Conservation (phyloP, 2,888 invertebrate genomes). For the Agrochola litura region DNA sequence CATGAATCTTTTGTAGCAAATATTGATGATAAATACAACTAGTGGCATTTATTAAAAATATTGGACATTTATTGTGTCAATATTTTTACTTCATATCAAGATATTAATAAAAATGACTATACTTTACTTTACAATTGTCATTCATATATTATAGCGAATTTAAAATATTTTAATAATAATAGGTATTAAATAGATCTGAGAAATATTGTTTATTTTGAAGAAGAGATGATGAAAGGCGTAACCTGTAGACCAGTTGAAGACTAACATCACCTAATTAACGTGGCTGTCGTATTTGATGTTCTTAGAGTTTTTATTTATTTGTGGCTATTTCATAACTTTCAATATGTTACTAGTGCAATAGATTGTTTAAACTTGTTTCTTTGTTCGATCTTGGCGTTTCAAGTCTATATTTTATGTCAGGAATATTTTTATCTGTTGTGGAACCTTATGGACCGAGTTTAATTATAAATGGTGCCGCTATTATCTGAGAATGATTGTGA, state of each 20-base stretch:
- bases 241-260: slow-evolving; percentile 36
- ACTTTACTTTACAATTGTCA: not conserved
- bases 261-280: slow-evolving; percentile 50
- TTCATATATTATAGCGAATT: slow-evolving; percentile 1
- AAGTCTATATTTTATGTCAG: slow-evolving; percentile 56
- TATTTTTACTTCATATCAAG: slow-evolving; percentile 30
- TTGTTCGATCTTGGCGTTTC: slow-evolving; percentile 56
- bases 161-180: not conserved
- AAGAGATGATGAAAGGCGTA: slow-evolving; percentile 12
- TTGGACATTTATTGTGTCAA: slow-evolving; percentile 1
- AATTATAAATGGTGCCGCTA: slow-evolving; percentile 68
- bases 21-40: slow-evolving; percentile 1
- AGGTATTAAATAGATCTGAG: slow-evolving; percentile 29
- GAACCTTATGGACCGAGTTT: slow-evolving; percentile 57
- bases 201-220: slow-evolving; percentile 40
- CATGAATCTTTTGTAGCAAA: not conserved
- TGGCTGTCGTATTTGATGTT: slow-evolving; percentile 57
- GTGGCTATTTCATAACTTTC: slow-evolving; percentile 62
- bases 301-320: slow-evolving; percentile 66
- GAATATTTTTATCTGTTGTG: slow-evolving; percentile 63
- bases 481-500: slow-evolving; percentile 64
- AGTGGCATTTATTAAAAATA: slow-evolving; percentile 41
- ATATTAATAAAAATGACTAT: not conserved
- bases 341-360: slow-evolving; percentile 66
- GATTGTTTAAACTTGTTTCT: slow-evolving; percentile 57